Conservation (phyloP, 2,113 vertebrate genomes). For the Macquaria ambigua region DNA sequence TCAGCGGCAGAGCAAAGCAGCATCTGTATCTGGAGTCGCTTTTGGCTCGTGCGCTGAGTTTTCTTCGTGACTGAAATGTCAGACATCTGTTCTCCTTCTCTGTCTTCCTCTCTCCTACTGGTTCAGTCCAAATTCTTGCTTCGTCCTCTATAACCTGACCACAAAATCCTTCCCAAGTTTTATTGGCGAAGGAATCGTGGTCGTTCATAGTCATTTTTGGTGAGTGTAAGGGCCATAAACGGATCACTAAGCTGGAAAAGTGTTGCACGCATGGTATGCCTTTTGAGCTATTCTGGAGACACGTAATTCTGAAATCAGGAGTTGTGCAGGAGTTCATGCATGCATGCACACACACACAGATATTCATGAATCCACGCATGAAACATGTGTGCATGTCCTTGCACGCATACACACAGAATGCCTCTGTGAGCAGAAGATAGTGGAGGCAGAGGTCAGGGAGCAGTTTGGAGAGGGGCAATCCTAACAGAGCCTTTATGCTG, state of each 20-base stretch:
- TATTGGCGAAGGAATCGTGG: slow-evolving; percentile 49
- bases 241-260: slow-evolving; percentile 62
- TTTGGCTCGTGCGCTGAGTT: slow-evolving; percentile 11
- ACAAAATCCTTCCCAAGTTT: slow-evolving; percentile 61
- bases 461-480: neutral
- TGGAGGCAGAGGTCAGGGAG: slow-evolving; percentile 48
- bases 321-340: slow-evolving; percentile 9
- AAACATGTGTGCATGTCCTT: slow-evolving; percentile 34
- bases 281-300: slow-evolving; percentile 47
- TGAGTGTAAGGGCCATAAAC: slow-evolving; percentile 64
- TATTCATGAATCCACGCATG: slow-evolving; percentile 21
- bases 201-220: slow-evolving; percentile 57
- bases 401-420: neutral
- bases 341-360: slow-evolving; percentile 14
- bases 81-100: slow-evolving; percentile 73
- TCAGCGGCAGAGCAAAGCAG: slow-evolving; percentile 32
- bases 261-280: slow-evolving; percentile 42
- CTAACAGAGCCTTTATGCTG: slow-evolving; percentile 10
- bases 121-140: slow-evolving; percentile 63
- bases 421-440: slow-evolving; percentile 10
- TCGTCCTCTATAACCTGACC: slow-evolving; percentile 68
- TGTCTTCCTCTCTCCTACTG: slow-evolving; percentile 52
- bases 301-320: slow-evolving; percentile 28
- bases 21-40: slow-evolving; percentile 53
- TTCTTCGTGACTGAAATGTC: slow-evolving; percentile 54